Base-by-base conservation (phyloP, 2,113 vertebrate genomes). In the Caretta caretta region DNA sequence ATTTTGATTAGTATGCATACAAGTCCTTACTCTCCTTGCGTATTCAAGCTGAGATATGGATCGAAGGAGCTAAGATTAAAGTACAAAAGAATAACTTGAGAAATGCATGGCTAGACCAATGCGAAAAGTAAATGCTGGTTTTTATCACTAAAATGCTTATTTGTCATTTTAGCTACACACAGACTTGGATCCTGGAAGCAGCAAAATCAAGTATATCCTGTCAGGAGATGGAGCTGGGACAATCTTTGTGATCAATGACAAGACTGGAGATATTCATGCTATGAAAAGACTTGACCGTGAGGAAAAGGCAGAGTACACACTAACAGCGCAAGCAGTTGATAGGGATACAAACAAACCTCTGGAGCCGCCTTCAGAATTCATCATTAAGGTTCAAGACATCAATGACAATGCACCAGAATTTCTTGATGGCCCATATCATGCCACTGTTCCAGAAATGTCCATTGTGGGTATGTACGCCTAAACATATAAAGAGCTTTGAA, bases 381-480 rank as follows among this genome's bases (percentile, higher is more conserved):
- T 99, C 97, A 99, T 99, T 93, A 99, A 99, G 98, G 99, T 99
- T 83, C 99, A 99, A 98, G 99, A 99, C 98, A 99, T 99, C 98
- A 99, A 99, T n/a, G 99, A 99, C 98, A 99, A 99, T 38, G 98
- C 99, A 2, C 99, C 99, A 0, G 99, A 99, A 97, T 99, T 99
- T 97, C 98, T 98, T 1, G 99, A 99, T 72, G 99, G 99, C 24
- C 99, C 99, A 1, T 99, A 99, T 97, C 98, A 99, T 8, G 99
- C 99, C 17, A 99, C 99, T 0, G 99, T 99, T 88, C 99, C 99
- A 13, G 99, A 99, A 97, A 99, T 99, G 99, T 99, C 99, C 78
- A 94, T 99, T 84, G 99, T 99, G 89, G 99, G 99, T 99, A 98
- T 88, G 99, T 99, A 91, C 84, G 54, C 27, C 75, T 92, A 87